Evolutionary conservation across 2,113 vertebrate genomes (phyloP).

Genomic region (Ia io): DNA sequence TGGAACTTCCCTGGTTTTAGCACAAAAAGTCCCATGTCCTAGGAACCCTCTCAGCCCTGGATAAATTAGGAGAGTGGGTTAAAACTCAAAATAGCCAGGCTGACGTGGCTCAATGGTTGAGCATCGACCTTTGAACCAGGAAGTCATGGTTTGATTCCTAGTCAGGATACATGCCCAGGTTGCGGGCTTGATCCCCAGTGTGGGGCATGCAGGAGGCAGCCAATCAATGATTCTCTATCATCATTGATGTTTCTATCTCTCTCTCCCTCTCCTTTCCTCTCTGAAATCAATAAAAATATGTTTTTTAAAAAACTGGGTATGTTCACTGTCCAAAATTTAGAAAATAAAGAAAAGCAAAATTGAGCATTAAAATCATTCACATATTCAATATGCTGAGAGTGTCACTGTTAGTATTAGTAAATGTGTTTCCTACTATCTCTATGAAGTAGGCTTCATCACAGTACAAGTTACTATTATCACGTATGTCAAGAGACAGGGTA

Average conservation of each 20-base stretch:
- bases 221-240: too few relatives aligned
- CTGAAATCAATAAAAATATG: too few relatives aligned
- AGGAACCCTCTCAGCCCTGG: not conserved
- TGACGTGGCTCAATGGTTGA: not conserved
- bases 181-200: too few relatives aligned
- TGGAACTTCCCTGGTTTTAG: not conserved
- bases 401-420: not conserved
- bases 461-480: not conserved
- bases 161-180: too few relatives aligned
- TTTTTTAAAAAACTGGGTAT: not conserved
- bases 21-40: not conserved
- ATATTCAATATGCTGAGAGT: not conserved
- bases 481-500: not conserved
- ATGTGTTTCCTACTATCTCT: not conserved
- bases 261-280: too few relatives aligned
- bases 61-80: not conserved
- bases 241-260: too few relatives aligned
- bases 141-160: too few relatives aligned
- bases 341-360: not conserved
- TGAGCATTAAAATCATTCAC: not conserved
- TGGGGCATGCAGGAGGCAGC: too few relatives aligned
- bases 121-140: too few relatives aligned
- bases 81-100: constrained; percentile 8
- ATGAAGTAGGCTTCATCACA: not conserved
- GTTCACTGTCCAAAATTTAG: not conserved